A percentile compares a stretch with the other conserved stretches of the same genome.
Conservation (phyloP, 1,140 invertebrate genomes). For the Drosophila orosa region DNA sequence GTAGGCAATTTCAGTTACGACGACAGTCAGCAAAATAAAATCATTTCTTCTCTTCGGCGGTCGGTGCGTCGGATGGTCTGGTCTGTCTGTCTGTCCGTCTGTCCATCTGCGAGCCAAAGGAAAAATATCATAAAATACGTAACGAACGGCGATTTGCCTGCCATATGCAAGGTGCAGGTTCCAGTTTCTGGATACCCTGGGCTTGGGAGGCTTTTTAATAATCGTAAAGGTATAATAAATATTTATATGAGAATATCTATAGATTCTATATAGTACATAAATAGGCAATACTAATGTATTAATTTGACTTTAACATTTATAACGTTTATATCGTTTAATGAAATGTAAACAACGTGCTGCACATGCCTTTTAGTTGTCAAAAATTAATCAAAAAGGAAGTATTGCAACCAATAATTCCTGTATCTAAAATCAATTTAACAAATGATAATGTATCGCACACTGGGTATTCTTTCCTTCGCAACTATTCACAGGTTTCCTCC, state of each 20-base stretch:
- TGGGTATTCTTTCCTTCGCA: neutral
- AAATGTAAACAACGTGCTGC: too few relatives aligned
- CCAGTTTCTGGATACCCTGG: neutral
- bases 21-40: conserved; percentile 80
- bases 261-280: fast-evolving
- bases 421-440: neutral
- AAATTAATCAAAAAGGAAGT: too few relatives aligned
- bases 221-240: neutral
- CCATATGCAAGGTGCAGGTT: conserved; percentile 18
- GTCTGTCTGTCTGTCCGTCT: conserved; percentile 22
- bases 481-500: neutral
- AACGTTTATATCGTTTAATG: too few relatives aligned
- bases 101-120: conserved; percentile 43
- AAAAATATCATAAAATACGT: conserved; percentile 78
- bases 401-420: too few relatives aligned
- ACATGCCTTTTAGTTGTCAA: too few relatives aligned
- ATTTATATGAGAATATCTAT: neutral
- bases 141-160: conserved; percentile 76
- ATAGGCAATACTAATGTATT: neutral
- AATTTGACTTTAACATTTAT: too few relatives aligned
- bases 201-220: neutral
- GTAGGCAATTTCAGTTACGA: conserved; percentile 76
- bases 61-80: neutral
- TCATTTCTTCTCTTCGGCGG: conserved; percentile 61
- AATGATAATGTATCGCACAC: neutral